Evolutionary conservation across 1,140 invertebrate genomes (phyloP).

Genomic region (Andrena cerasifolii): DNA sequence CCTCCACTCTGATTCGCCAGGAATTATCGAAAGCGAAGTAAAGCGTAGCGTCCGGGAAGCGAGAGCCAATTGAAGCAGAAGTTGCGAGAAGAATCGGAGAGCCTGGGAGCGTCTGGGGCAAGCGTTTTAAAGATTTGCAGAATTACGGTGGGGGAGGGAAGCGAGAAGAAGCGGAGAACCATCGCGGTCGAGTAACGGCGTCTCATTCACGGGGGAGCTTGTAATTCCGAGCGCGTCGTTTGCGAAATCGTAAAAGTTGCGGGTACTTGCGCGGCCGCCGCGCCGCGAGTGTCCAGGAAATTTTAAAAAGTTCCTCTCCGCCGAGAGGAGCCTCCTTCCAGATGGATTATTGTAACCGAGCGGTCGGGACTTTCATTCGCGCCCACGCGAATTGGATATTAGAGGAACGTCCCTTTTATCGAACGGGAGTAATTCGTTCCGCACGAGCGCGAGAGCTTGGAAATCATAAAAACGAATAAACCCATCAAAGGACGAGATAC

Average conservation of each 20-base stretch:
- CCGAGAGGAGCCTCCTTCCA: too few relatives aligned
- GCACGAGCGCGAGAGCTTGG: too few relatives aligned
- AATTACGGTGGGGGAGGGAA: conserved; percentile 5
- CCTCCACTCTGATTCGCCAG: too few relatives aligned
- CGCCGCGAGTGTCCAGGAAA: too few relatives aligned
- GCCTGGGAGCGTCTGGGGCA: background rate
- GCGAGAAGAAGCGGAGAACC: background rate
- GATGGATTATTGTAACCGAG: too few relatives aligned
- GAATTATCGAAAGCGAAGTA: too few relatives aligned
- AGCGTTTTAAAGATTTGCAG: conserved; percentile 11
- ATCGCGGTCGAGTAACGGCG: background rate
- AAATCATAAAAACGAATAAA: background rate
- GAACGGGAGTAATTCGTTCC: too few relatives aligned
- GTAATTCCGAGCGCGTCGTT: background rate
- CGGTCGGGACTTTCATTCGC: too few relatives aligned
- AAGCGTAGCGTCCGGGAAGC: too few relatives aligned
- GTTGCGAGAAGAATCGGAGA: background rate
- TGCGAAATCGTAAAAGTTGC: background rate
- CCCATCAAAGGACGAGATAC: background rate
- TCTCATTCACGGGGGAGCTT: background rate
- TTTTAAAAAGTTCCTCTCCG: background rate
- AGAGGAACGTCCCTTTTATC: too few relatives aligned
- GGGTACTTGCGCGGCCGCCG: background rate
- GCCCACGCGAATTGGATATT: too few relatives aligned
- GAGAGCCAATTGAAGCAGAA: background rate